A percentile compares a stretch with the other conserved stretches of the same genome.
Conservation (phyloP, 2,113 vertebrate genomes). For the Aptenodytes patagonicus region DNA sequence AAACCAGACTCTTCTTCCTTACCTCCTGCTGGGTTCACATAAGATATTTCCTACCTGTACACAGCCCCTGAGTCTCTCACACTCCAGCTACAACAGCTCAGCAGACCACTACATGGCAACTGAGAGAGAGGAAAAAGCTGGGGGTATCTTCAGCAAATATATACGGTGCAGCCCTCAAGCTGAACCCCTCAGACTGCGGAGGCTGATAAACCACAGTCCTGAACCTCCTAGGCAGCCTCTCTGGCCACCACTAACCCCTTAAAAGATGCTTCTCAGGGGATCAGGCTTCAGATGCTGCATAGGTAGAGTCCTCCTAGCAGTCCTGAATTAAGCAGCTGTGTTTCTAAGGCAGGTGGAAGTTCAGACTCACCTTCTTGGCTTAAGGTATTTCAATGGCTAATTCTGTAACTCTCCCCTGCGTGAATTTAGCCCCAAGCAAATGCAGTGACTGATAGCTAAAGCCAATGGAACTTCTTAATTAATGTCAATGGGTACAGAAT, state of each 20-base stretch:
- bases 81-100: neutral
- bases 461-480: slow-evolving; percentile 18
- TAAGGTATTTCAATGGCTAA: neutral
- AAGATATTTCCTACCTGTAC: accelerated
- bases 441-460: neutral
- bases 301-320: neutral
- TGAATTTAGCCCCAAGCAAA: neutral
- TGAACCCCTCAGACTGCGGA: accelerated
- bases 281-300: neutral
- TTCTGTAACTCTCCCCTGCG: neutral
- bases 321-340: neutral
- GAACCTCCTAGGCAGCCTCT: neutral
- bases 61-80: accelerated
- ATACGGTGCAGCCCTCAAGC: too few relatives aligned
- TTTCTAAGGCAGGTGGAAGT: neutral
- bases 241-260: neutral
- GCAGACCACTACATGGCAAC: neutral
- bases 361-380: neutral
- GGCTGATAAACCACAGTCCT: accelerated
- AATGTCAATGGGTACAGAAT: neutral
- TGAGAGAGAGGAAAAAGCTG: neutral
- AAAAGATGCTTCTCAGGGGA: neutral
- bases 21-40: neutral
- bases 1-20: neutral
- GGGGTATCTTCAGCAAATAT: neutral